Conservation (phyloP, 2,888 invertebrate species). For the Yponomeuta plumbellus region DNA sequence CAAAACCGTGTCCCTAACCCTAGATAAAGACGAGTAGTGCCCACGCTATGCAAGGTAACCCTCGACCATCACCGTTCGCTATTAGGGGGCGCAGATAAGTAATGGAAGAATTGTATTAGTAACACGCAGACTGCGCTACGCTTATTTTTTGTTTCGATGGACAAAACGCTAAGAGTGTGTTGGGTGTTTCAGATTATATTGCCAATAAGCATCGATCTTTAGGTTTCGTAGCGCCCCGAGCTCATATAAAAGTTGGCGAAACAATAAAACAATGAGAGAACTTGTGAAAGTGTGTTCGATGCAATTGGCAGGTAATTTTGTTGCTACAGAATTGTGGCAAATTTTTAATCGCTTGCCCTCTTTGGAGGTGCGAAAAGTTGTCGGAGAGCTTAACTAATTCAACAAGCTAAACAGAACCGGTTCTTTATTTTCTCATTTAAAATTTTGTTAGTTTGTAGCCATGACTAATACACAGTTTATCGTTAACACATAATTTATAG, state of each 20-base stretch:
- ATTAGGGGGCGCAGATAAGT: background rate
- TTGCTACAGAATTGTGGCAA: conserved; percentile 56
- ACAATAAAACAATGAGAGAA: conserved; percentile 64
- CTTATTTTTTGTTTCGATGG: too few relatives aligned
- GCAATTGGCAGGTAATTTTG: conserved; percentile 74
- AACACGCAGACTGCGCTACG: too few relatives aligned
- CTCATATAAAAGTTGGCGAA: background rate
- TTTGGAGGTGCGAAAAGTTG: conserved; percentile 28
- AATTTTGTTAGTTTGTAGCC: background rate
- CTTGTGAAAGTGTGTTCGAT: conserved; percentile 72
- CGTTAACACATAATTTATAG: too few relatives aligned
- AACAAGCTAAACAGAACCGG: conserved; percentile 10
- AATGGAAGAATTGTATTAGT: too few relatives aligned
- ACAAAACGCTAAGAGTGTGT: too few relatives aligned
- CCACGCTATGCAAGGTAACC: too few relatives aligned
- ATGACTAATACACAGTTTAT: too few relatives aligned
- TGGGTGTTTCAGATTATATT: too few relatives aligned
- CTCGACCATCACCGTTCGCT: background rate
- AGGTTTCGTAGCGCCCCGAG: background rate
- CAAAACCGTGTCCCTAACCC: background rate
- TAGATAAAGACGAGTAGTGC: too few relatives aligned
- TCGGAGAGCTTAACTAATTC: background rate
- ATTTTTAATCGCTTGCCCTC: conserved; percentile 53
- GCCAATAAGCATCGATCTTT: background rate
- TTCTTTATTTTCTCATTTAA: background rate